Evolutionary conservation across 1,140 invertebrate species (phyloP).

Genomic region (Bombus breviceps): DNA sequence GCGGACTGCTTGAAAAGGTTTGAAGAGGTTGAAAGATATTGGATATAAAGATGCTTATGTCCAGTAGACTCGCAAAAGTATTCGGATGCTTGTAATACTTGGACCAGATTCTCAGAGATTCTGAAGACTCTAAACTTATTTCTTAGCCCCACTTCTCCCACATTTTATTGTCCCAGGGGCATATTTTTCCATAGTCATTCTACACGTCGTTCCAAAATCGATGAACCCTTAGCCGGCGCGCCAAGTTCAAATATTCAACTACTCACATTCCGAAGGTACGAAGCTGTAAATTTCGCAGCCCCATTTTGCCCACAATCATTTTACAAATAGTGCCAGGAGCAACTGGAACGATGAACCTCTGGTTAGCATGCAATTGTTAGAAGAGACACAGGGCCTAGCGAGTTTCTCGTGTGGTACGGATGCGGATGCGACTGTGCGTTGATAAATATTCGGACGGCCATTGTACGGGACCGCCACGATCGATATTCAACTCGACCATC

Average conservation of each 20-base stretch:
- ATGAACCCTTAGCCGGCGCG: too few relatives aligned
- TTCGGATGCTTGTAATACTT: too few relatives aligned
- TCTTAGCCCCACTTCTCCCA: too few relatives aligned
- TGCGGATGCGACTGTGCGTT: slow-evolving; percentile 26
- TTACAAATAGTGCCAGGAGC: too few relatives aligned
- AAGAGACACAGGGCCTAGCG: neutral
- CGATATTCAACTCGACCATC: slow-evolving; percentile 30
- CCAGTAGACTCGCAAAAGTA: too few relatives aligned
- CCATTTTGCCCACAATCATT: neutral
- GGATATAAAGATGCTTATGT: neutral
- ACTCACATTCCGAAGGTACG: neutral
- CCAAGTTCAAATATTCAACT: too few relatives aligned
- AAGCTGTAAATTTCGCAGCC: neutral
- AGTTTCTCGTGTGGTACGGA: neutral
- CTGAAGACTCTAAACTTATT: too few relatives aligned
- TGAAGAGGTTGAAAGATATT: neutral
- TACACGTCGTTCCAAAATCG: too few relatives aligned
- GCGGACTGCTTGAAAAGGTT: neutral
- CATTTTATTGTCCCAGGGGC: too few relatives aligned
- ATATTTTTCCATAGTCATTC: too few relatives aligned
- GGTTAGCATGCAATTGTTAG: slow-evolving; percentile 28
- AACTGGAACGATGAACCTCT: slow-evolving; percentile 21
- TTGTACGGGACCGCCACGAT: slow-evolving; percentile 34
- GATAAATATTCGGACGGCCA: slow-evolving; percentile 54
- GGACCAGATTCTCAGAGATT: too few relatives aligned